phyloP scores from a whole-genome alignment of 2,888 invertebrate species.

The Xanthorhoe designata region DNA sequence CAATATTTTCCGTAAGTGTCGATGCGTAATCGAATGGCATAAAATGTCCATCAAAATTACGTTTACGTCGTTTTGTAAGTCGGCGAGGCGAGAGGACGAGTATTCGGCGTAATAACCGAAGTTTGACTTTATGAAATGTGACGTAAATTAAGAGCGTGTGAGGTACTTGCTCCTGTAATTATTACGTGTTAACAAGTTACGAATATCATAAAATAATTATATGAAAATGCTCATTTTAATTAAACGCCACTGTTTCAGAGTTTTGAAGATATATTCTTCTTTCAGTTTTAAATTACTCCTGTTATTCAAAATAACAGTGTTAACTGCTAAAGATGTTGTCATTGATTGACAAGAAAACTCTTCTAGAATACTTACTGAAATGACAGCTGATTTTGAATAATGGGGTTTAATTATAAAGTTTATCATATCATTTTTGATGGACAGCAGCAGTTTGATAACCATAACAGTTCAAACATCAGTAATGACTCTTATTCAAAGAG shows the following conservation, averaged over 20 bases:
- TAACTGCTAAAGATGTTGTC: too few relatives aligned
- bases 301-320: too few relatives aligned
- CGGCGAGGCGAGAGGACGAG: slow-evolving; percentile 4
- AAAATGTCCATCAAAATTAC: slow-evolving; percentile 24
- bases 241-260: neutral
- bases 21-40: slow-evolving; percentile 25
- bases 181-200: slow-evolving; percentile 9
- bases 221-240: neutral
- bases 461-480: too few relatives aligned
- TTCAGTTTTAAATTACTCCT: too few relatives aligned
- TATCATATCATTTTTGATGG: too few relatives aligned
- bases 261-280: too few relatives aligned
- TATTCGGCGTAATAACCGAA: slow-evolving; percentile 18
- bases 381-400: too few relatives aligned
- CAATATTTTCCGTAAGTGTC: slow-evolving; percentile 31
- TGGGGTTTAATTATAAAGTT: too few relatives aligned
- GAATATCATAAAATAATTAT: slow-evolving; percentile 4
- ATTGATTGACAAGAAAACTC: too few relatives aligned
- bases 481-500: too few relatives aligned
- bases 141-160: slow-evolving; percentile 14
- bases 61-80: slow-evolving; percentile 23
- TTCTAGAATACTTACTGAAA: too few relatives aligned
- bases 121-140: slow-evolving; percentile 16
- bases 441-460: too few relatives aligned
- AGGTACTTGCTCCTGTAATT: slow-evolving; percentile 13